Conservation (phyloP, 2,888 invertebrate species). For the Bellardia bayeri region DNA sequence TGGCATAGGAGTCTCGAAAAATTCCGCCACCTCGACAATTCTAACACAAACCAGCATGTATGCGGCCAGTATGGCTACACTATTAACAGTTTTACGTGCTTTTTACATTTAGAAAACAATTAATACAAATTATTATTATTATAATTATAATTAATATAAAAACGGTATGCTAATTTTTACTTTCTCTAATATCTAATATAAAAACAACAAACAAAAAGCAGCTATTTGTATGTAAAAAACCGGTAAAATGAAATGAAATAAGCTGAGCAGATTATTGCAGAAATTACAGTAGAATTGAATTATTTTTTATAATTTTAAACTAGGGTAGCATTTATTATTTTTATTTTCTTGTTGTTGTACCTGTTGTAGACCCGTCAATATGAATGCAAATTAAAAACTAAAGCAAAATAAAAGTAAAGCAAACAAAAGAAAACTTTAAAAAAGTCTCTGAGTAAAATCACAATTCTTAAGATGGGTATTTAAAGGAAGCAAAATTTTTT, state of each 20-base stretch:
- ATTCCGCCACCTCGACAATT: conserved; percentile 2
- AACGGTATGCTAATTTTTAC: conserved; percentile 36
- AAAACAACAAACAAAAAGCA: not conserved
- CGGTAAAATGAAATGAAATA: conserved; percentile 10
- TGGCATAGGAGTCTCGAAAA: conserved; percentile 74
- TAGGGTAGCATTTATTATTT: conserved; percentile 80
- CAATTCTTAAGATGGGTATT: conserved; percentile 57
- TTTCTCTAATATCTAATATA: conserved; percentile 21
- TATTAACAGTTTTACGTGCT: conserved; percentile 49
- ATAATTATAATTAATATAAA: conserved; percentile 29
- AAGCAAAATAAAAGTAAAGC: conserved; percentile 42
- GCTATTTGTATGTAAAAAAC: conserved; percentile 38
- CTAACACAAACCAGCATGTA: conserved; percentile 43
- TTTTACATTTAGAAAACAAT: conserved; percentile 66
- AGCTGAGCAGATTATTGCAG: conserved; percentile 12
- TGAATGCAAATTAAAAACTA: conserved; percentile 49
- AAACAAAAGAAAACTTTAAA: conserved; percentile 55
- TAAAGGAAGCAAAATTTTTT: conserved; percentile 76
- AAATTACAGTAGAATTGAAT: conserved; percentile 44
- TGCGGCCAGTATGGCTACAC: conserved; percentile 31
- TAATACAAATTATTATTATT: conserved; percentile 49
- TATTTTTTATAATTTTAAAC: conserved; percentile 53
- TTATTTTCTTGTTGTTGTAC: conserved; percentile 82
- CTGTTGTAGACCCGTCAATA: conserved; percentile 82
- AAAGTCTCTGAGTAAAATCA: conserved; percentile 59